These are phyloP conservation scores for Ochropacha duplaris DNA, from an alignment of 2,888 invertebrate genomes.

Conservation along the genomic window DNA sequence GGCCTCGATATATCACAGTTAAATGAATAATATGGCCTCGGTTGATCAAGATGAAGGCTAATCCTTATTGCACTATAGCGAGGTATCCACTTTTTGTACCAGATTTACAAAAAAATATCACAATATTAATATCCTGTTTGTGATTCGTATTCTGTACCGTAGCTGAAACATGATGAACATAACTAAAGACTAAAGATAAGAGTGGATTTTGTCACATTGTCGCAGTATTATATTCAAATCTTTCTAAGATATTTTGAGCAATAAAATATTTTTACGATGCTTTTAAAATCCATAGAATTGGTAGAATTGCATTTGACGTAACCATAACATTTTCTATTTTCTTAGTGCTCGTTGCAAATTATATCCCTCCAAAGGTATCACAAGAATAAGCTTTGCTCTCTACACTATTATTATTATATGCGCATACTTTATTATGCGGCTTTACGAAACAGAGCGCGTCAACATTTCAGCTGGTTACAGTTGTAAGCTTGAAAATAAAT, in stretches of 20 bases:
- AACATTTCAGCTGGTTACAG: not conserved
- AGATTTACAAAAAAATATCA: not conserved
- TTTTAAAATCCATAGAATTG: too few species aligned
- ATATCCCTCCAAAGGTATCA: not conserved
- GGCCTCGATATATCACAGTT: not conserved
- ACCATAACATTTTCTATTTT: not conserved
- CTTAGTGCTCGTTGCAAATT: not conserved
- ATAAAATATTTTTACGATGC: too few species aligned
- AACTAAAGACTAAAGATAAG: too few species aligned
- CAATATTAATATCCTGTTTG: too few species aligned
- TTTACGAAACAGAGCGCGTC: not conserved
- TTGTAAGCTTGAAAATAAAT: not conserved
- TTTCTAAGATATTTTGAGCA: too few species aligned
- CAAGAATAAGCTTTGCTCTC: not conserved
- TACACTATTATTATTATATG: not conserved
- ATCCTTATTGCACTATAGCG: not conserved
- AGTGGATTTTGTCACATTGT: too few species aligned
- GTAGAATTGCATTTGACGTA: too few species aligned
- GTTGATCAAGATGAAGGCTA: not conserved
- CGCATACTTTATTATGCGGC: not conserved
- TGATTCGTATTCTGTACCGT: too few species aligned
- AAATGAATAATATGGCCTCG: not conserved
- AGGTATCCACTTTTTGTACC: not conserved
- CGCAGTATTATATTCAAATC: too few species aligned
- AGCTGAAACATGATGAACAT: too few species aligned